Conservation (phyloP, 1,140 invertebrate species). For the Tenebrio molitor region DNA sequence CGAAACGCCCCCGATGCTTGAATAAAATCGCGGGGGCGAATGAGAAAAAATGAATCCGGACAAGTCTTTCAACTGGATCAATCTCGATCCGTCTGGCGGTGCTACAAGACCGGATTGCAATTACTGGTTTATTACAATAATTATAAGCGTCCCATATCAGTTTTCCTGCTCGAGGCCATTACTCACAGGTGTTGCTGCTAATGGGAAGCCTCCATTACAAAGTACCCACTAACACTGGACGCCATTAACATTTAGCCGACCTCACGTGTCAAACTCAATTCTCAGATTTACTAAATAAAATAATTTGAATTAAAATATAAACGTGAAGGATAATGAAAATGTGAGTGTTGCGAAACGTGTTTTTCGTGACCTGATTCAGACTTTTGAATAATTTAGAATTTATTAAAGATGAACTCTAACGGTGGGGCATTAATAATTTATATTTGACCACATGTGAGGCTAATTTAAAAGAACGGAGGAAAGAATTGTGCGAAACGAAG, state of each 20-base stretch:
- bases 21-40: too few relatives aligned
- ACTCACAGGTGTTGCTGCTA: not conserved
- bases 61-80: too few relatives aligned
- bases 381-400: not conserved
- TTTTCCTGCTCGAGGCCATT: not conserved
- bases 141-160: too few relatives aligned
- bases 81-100: too few relatives aligned
- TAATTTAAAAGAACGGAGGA: not conserved
- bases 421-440: not conserved
- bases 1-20: too few relatives aligned
- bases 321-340: too few relatives aligned
- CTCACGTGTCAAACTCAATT: not conserved
- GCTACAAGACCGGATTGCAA: too few relatives aligned
- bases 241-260: not conserved
- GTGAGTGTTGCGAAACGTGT: too few relatives aligned
- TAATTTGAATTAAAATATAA: not conserved
- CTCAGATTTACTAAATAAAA: not conserved
- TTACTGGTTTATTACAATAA: too few relatives aligned
- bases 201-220: conserved; percentile 6
- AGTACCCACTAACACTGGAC: not conserved
- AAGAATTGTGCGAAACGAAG: not conserved
- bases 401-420: not conserved
- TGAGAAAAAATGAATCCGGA: too few relatives aligned
- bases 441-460: not conserved
- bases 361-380: too few relatives aligned